phyloP scores from a whole-genome alignment of 2,797 vertebrate genomes.

The Oreonectes daqikongensis region DNA sequence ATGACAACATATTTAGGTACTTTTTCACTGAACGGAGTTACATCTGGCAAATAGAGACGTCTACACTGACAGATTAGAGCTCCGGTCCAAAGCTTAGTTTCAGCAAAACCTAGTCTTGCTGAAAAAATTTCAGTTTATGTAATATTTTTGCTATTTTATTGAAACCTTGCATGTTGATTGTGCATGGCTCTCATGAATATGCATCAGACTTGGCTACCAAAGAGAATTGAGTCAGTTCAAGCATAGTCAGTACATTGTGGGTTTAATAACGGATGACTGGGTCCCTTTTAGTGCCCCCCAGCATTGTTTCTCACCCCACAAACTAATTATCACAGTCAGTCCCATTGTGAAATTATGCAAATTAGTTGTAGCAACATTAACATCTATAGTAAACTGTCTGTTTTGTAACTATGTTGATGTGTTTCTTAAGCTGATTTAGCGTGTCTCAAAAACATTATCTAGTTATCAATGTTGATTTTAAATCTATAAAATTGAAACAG shows the following conservation, averaged over 20 bases:
- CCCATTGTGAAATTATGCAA: constrained; percentile 70
- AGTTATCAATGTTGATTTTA: not conserved
- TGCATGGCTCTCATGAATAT: constrained; percentile 45
- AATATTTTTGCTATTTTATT: not conserved
- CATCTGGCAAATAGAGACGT: constrained; percentile 5
- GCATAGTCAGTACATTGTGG: constrained; percentile 80
- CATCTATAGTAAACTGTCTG: not conserved
- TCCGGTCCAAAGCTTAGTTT: not conserved
- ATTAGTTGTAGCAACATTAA: constrained; percentile 59
- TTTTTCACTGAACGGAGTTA: constrained; percentile 5
- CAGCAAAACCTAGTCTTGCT: not conserved
- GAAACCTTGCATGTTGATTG: not conserved
- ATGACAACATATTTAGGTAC: constrained; percentile 12
- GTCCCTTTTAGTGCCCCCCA: constrained; percentile 45
- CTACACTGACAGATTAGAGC: not conserved
- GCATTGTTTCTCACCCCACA: not conserved
- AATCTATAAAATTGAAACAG: not conserved
- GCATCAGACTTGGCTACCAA: constrained; percentile 46
- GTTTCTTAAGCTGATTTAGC: not conserved
- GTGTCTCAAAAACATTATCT: not conserved
- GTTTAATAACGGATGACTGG: constrained; percentile 61
- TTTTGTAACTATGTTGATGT: not conserved
- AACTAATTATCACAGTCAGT: constrained; percentile 27
- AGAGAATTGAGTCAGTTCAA: constrained; percentile 77
- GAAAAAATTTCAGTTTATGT: not conserved